Base-by-base conservation (phyloP, 2,113 vertebrate species). In the Callithrix jacchus region DNA sequence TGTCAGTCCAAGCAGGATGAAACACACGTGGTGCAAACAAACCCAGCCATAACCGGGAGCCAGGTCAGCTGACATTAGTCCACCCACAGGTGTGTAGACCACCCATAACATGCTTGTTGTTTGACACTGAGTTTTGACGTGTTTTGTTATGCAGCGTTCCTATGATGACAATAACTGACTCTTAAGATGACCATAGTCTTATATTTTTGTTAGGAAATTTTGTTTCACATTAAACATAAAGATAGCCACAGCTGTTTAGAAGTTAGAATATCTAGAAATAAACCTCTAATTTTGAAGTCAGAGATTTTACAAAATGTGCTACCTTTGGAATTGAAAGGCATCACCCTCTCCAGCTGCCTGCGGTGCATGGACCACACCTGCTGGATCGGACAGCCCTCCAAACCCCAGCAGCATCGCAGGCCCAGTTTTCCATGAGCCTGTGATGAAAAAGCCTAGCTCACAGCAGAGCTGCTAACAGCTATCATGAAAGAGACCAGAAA, bases 161-260 rank as follows among this genome's bases (percentile, higher is more conserved):
- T 32, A 16, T 47, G 42, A 25, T 7, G 64, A 56, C n/a, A n/a
- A n/a, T 13, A 91, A 40, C 47, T 97, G 42, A 52, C 8, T 35
- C 4, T 89, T 84, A 82, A 0, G 13, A 58, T 70, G 85, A 81
- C 17, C 27, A 40, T 83, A 87, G 11, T 42, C 47, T 89, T 17
- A 6, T 70, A 49, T 87, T 68, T 73, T n/a, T 42, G 20, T 35
- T n/a, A 66, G 18, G 27, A 35, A 87, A 56, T 88, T 71, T 73
- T 83, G 6, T 85, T 93, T 86, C n/a, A 49, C 94, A 89, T 66
- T 81, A 70, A 96, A 83, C n/a, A 84, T 66, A 68, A 93, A 58
- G 54, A 74, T 16, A 66, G 20, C 49, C 12, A 56, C 66, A 76
- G 37, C 30, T 74, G 27, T 79, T 77, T 49, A 49, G 71, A 95